Percentiles rank a stretch among this genome's conserved stretches.
Evolutionary conservation across 1,140 invertebrate species (phyloP).

Genomic region (Nautilus pompilius): DNA sequence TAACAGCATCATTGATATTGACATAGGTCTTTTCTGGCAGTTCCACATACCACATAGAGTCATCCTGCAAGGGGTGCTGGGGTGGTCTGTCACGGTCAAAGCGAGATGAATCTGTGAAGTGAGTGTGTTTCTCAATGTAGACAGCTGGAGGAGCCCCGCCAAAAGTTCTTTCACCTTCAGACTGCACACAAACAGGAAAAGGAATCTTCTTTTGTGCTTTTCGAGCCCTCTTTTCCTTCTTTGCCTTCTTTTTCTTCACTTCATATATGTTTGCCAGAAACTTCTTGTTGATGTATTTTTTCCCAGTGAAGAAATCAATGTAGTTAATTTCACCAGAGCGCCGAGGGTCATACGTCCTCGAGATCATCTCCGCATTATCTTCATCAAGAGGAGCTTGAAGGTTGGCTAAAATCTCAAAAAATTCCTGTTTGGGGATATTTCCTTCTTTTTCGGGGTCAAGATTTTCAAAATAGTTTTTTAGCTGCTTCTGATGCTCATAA

Average conservation of each 20-base stretch:
- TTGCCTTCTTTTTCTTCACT: slow-evolving; percentile 53
- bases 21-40: slow-evolving; percentile 50
- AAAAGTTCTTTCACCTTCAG: slow-evolving; percentile 41
- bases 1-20: slow-evolving; percentile 53
- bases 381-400: slow-evolving; percentile 45
- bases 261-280: slow-evolving; percentile 52
- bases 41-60: slow-evolving; percentile 54
- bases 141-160: slow-evolving; percentile 50
- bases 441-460: slow-evolving; percentile 47
- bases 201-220: slow-evolving; percentile 53
- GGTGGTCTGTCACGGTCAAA: slow-evolving; percentile 54
- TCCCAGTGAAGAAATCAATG: slow-evolving; percentile 51
- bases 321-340: slow-evolving; percentile 50
- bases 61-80: slow-evolving; percentile 51
- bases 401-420: slow-evolving; percentile 35
- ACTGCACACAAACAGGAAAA: slow-evolving; percentile 52
- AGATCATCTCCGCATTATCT: slow-evolving; percentile 42
- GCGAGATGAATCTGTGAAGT: slow-evolving; percentile 52
- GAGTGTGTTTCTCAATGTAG: slow-evolving; percentile 46
- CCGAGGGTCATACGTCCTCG: slow-evolving; percentile 38
- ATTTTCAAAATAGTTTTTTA: slow-evolving; percentile 42
- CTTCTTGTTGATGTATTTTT: slow-evolving; percentile 55
- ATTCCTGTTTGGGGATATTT: slow-evolving; percentile 39
- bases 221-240: slow-evolving; percentile 37
- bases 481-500: slow-evolving; percentile 30